These are phyloP conservation scores for Callopanchax toddi DNA, from an alignment of 2,113 vertebrate species.

Conservation along the genomic window DNA sequence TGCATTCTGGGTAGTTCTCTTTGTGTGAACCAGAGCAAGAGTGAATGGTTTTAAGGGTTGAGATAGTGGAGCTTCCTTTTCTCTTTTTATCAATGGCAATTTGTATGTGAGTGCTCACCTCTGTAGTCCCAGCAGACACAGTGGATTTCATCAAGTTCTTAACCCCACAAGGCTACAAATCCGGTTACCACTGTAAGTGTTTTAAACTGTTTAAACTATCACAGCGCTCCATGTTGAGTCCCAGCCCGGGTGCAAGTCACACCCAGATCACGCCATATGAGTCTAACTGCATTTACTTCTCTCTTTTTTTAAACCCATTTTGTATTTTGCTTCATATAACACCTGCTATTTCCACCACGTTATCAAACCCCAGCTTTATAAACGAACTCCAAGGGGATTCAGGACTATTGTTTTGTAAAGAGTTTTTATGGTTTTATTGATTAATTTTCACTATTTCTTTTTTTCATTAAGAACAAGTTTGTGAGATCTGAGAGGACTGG, in stretches of 20 bases:
- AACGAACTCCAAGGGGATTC: constrained; percentile 48
- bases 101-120: constrained; percentile 76
- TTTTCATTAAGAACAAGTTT: constrained; percentile 61
- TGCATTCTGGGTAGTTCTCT: constrained; percentile 43
- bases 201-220: constrained; percentile 74
- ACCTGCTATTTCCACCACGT: constrained; percentile 66
- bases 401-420: constrained; percentile 50
- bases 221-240: constrained; percentile 54
- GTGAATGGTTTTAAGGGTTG: constrained; percentile 54
- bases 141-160: constrained; percentile 75
- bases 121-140: constrained; percentile 60
- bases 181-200: constrained; percentile 76
- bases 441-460: constrained; percentile 54
- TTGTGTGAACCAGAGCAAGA: constrained; percentile 25
- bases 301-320: constrained; percentile 35
- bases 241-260: constrained; percentile 30
- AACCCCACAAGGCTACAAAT: constrained; percentile 76
- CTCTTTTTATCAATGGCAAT: constrained; percentile 74
- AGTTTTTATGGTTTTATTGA: constrained; percentile 59
- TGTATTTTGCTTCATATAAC: constrained; percentile 63
- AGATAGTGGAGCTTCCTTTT: constrained; percentile 56
- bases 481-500: constrained; percentile 10
- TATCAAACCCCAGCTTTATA: constrained; percentile 47
- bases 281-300: constrained; percentile 65
- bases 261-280: constrained; percentile 37